Evolutionary conservation across 2,113 vertebrate species (phyloP), one percentile per base, ranked within the genome.

Genomic region (Suricata suricatta): DNA sequence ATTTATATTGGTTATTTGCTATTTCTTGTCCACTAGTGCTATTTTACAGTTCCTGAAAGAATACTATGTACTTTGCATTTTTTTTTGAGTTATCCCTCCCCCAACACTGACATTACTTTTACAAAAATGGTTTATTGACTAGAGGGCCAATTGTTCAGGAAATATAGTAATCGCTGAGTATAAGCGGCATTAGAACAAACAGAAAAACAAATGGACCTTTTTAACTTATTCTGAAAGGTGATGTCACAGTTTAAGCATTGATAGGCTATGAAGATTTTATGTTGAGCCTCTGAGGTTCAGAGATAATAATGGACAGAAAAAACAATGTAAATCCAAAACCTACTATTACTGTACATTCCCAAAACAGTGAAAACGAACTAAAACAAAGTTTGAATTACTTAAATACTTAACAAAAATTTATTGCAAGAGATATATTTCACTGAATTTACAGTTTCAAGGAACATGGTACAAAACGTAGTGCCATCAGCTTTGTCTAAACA

Each of bases 401-500:
- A 97, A 98, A 98, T 98, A 98, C 90, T 98, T 99, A 99, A 99
- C 99, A 99, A 98, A 99, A 98, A 98, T 98, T 99, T 99, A 99
- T 99, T 99, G 98, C 99, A 99, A 99, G 98, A 99, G 98, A 99
- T 97, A 98, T 97, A 98, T 97, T 97, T 98, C 98, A 99, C 98
- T 97, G 98, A 98, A 98, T 99, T 98, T 99, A 99, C 98, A 98
- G 98, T 98, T 99, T 98, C 97, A 98, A 98, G 98, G 98, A 98
- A 99, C 98, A 97, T 98, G 95, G 96, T 99, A 99, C 99, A 99
- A 99, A 99, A 99, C 98, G 98, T 99, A 99, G 98, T 98, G 98
- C 97, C 89, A 98, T 99, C 96, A 94, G 98, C 98, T 99, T 98
- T 98, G 93, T 99, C 98, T 99, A 99, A 99, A 99, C 98, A 97